Conservation (phyloP, 1,140 invertebrate genomes). For the Dinothrombium tinctorium region DNA sequence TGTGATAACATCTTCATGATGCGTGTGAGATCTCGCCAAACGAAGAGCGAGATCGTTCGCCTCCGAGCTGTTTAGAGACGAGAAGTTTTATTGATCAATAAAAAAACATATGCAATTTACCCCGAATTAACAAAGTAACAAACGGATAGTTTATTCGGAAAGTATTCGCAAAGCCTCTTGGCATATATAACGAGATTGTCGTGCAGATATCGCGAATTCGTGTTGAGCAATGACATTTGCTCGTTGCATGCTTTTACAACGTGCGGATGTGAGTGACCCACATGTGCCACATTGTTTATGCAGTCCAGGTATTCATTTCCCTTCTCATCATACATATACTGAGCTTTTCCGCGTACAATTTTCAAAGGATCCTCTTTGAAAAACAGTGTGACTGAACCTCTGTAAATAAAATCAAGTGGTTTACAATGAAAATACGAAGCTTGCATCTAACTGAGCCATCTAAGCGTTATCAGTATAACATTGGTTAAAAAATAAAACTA, state of each 20-base stretch:
- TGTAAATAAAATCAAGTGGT: slow-evolving; percentile 24
- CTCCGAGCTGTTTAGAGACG: slow-evolving; percentile 49
- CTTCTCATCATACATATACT: slow-evolving; percentile 91
- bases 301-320: slow-evolving; percentile 77
- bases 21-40: slow-evolving; percentile 64
- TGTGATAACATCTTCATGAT: slow-evolving; percentile 64
- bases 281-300: slow-evolving; percentile 96
- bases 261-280: slow-evolving; percentile 89
- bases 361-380: slow-evolving; percentile 70
- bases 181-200: slow-evolving; percentile 82
- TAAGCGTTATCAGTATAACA: too few relatives aligned
- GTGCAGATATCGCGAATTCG: slow-evolving; percentile 84
- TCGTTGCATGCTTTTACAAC: slow-evolving; percentile 63
- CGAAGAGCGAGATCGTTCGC: slow-evolving; percentile 90
- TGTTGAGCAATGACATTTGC: slow-evolving; percentile 71
- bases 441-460: too few relatives aligned
- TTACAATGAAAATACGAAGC: too few relatives aligned
- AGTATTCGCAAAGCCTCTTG: slow-evolving; percentile 47
- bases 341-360: slow-evolving; percentile 62
- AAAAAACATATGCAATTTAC: slow-evolving; percentile 18
- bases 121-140: slow-evolving; percentile 92
- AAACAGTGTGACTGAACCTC: slow-evolving; percentile 74
- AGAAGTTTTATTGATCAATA: too few relatives aligned
- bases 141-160: slow-evolving; percentile 44
- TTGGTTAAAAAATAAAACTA: too few relatives aligned